A percentile compares a stretch with the other conserved stretches of the same genome.
Conservation (phyloP, 2,888 invertebrate species). For the Furcula furcula region DNA sequence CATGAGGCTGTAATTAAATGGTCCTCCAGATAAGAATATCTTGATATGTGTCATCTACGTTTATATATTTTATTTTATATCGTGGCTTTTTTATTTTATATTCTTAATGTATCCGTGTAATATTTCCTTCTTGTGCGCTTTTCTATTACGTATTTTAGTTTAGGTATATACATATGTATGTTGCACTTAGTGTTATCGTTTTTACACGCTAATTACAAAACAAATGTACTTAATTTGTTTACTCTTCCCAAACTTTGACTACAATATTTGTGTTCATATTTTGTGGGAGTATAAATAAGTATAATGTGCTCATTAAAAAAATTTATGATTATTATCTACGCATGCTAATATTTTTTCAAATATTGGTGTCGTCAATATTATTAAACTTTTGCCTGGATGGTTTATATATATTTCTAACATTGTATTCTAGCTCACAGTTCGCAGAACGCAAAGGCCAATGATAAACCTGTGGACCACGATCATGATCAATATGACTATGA, state of each 20-base stretch:
- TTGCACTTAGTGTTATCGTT: neutral
- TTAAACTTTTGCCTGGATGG: neutral
- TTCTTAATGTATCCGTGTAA: constrained; percentile 23
- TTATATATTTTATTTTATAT: constrained; percentile 26
- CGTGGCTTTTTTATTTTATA: constrained; percentile 16
- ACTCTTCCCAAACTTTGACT: too few relatives aligned
- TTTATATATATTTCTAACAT: constrained; percentile 14
- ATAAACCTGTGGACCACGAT: constrained; percentile 49
- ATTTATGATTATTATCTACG: constrained; percentile 11
- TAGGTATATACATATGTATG: too few relatives aligned
- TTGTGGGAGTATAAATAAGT: too few relatives aligned
- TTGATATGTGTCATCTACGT: constrained; percentile 37
- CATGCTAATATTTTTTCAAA: constrained; percentile 16
- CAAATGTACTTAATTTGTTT: too few relatives aligned
- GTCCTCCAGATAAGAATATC: constrained; percentile 37
- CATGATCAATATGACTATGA: constrained; percentile 86
- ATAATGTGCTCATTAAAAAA: too few relatives aligned
- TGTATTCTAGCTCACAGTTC: constrained; percentile 55
- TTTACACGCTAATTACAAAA: too few relatives aligned
- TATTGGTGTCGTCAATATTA: constrained; percentile 21
- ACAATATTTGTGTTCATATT: too few relatives aligned
- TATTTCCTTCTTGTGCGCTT: too few relatives aligned
- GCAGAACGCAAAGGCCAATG: constrained; percentile 40
- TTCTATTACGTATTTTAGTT: too few relatives aligned
- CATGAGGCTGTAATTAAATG: constrained; percentile 56